Base-by-base conservation (phyloP, 2,888 invertebrate species). In the Ariolimax columbianus region DNA sequence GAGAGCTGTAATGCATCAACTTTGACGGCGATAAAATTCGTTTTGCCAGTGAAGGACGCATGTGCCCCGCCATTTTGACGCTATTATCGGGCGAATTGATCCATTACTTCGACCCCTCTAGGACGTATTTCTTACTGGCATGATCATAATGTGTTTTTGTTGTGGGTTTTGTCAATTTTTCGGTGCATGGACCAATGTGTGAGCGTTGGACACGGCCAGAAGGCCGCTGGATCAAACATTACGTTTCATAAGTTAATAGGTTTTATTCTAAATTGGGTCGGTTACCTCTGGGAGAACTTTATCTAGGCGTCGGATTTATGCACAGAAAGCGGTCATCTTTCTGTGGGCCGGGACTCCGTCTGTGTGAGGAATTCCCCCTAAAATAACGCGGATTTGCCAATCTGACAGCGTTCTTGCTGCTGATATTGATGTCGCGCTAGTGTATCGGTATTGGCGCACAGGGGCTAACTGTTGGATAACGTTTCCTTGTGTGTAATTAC, bases 111-210 rank as follows among this genome's bases (percentile, higher is more conserved):
- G 85, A 91, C 89, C 93, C 93, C 92, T 92, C 91, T 93, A 90
- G 90, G 87, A 88, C 86, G 88, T 88, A 92, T 92, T 93, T 91
- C 75, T 75, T 88, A 90, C 89, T 89, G 91, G 92, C 92, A 92
- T 91, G 92, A 91, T 92, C 92, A 93, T 93, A 91, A 93, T 93
- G 92, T 90, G 91, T 93, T 93, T 92, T 92, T 92, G 91, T 91
- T 91, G 89, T 89, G 90, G 89, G 89, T 90, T 91, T 91, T 90
- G 85, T 82, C 55, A 85, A 77, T 70, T 81, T 85, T 85, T 81
- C 84, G 78, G 51, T 85, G 77, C 82, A 82, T 77, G 77, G 77
- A 85, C 82, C 85, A 82, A 82, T 81, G 82, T 85, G 85, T 85
- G 82, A 81, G 70, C 66, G 68, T 70, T 70, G 85, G 82, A 85